Percentiles rank a stretch among this genome's conserved stretches.
phyloP scores from a whole-genome alignment of 2,888 invertebrate species.

The Linnaemya vulpina region DNA sequence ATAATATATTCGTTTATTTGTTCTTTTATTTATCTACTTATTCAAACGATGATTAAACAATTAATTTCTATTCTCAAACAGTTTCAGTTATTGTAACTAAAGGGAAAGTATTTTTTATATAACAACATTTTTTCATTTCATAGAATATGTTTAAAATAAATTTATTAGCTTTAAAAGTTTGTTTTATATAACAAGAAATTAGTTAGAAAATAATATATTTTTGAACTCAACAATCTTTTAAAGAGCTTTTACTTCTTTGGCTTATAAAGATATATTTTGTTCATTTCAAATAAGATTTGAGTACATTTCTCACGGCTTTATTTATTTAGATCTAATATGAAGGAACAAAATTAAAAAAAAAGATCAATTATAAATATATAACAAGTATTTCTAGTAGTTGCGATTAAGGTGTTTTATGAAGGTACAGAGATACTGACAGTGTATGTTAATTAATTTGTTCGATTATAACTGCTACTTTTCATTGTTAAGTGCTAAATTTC shows the following conservation, averaged over 20 bases:
- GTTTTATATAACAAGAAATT: constrained; percentile 26
- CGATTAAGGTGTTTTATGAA: constrained; percentile 75
- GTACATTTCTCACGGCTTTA: neutral
- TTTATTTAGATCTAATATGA: constrained; percentile 20
- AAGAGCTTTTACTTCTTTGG: constrained; percentile 38
- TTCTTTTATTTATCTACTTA: constrained; percentile 36
- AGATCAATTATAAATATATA: too few relatives aligned
- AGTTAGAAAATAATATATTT: constrained; percentile 31
- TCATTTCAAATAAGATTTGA: constrained; percentile 26
- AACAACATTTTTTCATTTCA: neutral
- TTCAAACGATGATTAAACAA: constrained; percentile 25
- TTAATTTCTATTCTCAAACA: constrained; percentile 24
- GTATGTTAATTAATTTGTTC: constrained; percentile 51
- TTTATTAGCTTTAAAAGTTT: constrained; percentile 61
- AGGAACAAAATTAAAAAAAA: constrained; percentile 2
- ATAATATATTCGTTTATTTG: neutral
- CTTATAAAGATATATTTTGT: constrained; percentile 4
- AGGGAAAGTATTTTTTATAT: neutral
- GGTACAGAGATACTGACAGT: constrained; percentile 80
- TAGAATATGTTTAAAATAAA: constrained; percentile 1
- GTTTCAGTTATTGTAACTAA: neutral
- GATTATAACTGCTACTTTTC: constrained; percentile 35
- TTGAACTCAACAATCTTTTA: constrained; percentile 63
- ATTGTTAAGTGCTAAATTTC: constrained; percentile 46
- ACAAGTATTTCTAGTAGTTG: constrained; percentile 53